Percentiles rank a stretch among this genome's conserved stretches.
These are phyloP conservation scores for Eupelmus urozonus DNA, from an alignment of 2,888 invertebrate species.

Conservation along the genomic window DNA sequence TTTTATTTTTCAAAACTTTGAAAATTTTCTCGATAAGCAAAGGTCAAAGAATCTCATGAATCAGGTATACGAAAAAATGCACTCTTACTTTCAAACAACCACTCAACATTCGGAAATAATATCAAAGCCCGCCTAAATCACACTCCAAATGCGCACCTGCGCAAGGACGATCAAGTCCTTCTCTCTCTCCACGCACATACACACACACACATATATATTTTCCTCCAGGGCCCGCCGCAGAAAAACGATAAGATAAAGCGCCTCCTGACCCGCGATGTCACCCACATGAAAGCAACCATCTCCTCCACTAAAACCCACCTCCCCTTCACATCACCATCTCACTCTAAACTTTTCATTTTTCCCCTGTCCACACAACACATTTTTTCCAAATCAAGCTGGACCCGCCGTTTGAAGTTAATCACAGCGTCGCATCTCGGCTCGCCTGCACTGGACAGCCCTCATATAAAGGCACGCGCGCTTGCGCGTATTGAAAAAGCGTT, in stretches of 20 bases:
- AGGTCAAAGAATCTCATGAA: no score
- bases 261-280: slow-evolving; percentile 31
- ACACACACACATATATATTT: slow-evolving; percentile 10
- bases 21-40: no score
- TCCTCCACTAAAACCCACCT: background rate
- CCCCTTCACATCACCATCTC: background rate
- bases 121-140: background rate
- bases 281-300: background rate
- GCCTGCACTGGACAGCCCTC: slow-evolving; percentile 77
- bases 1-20: no score
- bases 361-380: background rate
- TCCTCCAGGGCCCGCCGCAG: slow-evolving; percentile 5
- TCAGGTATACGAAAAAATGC: no score
- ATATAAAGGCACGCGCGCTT: slow-evolving; percentile 64
- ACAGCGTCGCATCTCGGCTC: slow-evolving; percentile 73
- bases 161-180: background rate
- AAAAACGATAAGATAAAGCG: slow-evolving; percentile 45
- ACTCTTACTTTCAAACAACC: no score
- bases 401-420: slow-evolving; percentile 72
- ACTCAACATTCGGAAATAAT: slow-evolving; percentile 7
- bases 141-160: slow-evolving; percentile 12
- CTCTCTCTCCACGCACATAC: background rate
- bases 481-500: slow-evolving; percentile 73
- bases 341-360: background rate
- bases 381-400: slow-evolving; percentile 38